Percentiles rank a stretch among this genome's conserved stretches.
These are phyloP conservation scores for Podargus strigoides DNA, from an alignment of 2,797 vertebrate genomes.

Conservation along the genomic window DNA sequence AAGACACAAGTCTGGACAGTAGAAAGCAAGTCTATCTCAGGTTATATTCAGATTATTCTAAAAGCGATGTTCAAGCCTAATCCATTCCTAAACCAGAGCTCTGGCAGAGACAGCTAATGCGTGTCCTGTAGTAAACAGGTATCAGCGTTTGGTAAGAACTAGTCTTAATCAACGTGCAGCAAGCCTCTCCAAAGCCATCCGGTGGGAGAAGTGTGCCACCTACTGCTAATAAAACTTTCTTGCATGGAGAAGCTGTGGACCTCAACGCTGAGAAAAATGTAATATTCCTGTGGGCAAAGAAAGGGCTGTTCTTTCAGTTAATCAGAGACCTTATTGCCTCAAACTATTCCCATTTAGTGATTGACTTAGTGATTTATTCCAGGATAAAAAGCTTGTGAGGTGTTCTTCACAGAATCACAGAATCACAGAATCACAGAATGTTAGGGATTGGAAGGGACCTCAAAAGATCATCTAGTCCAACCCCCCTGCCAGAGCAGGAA, in stretches of 20 bases:
- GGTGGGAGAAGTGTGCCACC: background rate
- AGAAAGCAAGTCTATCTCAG: background rate
- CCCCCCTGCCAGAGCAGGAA: too few species aligned
- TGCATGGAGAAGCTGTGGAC: rapidly evolving
- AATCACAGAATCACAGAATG: too few species aligned
- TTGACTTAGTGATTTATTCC: too few species aligned
- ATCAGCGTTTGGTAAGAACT: rapidly evolving
- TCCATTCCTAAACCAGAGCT: background rate
- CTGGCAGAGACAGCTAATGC: rapidly evolving
- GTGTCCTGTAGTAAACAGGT: background rate
- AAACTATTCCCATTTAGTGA: background rate
- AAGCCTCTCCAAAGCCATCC: background rate
- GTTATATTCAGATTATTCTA: background rate
- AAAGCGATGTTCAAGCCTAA: background rate
- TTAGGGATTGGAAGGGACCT: too few species aligned
- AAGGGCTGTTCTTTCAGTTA: background rate
- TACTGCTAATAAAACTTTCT: background rate
- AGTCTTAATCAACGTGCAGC: rapidly evolving
- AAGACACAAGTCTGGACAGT: background rate
- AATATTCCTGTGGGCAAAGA: background rate
- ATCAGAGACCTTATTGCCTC: background rate
- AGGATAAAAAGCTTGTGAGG: background rate
- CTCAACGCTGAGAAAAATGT: rapidly evolving
- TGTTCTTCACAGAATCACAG: too few species aligned
- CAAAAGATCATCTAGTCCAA: too few species aligned